These are phyloP conservation scores for Oasisia sp. DNA, from an alignment of 2,888 invertebrate genomes.

Conservation along the genomic window DNA sequence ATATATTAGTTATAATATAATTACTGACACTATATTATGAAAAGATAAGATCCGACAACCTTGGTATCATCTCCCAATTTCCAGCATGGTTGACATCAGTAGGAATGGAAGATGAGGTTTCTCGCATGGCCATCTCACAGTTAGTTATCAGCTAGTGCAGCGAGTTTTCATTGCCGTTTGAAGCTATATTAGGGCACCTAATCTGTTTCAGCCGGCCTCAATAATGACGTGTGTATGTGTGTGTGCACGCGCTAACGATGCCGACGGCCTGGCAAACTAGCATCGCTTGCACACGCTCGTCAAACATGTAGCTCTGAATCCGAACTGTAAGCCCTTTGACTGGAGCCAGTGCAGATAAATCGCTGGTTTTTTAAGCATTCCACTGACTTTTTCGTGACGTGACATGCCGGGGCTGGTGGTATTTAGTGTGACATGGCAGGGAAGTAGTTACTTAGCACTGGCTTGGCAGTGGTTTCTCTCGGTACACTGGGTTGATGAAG, in stretches of 20 bases:
- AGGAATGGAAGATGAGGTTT: background rate
- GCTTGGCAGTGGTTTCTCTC: background rate
- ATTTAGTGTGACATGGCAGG: background rate
- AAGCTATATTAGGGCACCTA: conserved; percentile 17
- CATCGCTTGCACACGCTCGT: no score
- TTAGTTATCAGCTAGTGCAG: background rate
- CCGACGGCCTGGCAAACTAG: no score
- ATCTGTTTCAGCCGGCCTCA: background rate
- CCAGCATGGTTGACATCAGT: background rate
- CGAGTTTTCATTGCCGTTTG: background rate
- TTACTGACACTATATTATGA: no score
- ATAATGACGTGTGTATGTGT: background rate
- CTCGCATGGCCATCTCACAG: background rate
- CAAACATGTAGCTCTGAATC: no score
- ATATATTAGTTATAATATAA: no score
- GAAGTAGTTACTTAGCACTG: background rate
- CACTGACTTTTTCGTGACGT: background rate
- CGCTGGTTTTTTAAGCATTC: background rate
- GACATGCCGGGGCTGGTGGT: background rate
- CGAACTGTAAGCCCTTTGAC: background rate
- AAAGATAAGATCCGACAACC: no score
- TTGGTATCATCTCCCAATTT: no score
- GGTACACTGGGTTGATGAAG: background rate
- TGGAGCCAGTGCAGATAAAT: background rate
- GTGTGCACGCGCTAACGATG: background rate